Base-by-base conservation (phyloP, 2,113 vertebrate genomes). In the Nycticryphes semicollaris region DNA sequence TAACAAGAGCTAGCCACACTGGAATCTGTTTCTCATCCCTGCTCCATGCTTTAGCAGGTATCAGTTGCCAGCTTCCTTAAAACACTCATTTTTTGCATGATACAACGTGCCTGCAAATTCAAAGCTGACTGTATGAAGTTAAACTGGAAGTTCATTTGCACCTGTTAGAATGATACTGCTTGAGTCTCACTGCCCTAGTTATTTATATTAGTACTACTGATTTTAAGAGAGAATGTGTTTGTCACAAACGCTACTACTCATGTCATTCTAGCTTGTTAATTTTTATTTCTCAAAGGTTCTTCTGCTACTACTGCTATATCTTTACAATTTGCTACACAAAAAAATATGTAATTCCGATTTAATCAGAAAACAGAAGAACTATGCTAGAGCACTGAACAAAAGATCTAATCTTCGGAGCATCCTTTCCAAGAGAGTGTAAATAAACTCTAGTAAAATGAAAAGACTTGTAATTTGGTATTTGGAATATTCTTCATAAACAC, bases 401-500 rank as follows among this genome's bases (percentile, higher is more conserved):
- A 97, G 96, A 96, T 50, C 91, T 95, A 97, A 97, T 98, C 96
- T 91, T 96, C 74, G 54, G 31, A 96, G 92, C 41, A 15, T 83
- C 97, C 94, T 97, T 98, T 97, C 97, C 94, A 95, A 97, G 87
- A 62, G 43, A 97, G 73, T 95, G 93, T 97, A 98, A 97, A 97
- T 97, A 97, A 97, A 97, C 96, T 96, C 89, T 64, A 96, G 95
- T 97, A 97, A 97, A 98, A 96, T 96, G 95, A 98, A 98, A 98
- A 97, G 93, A 72, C 95, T 94, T 84, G 37, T 98, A 98, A 98
- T 98, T 98, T 98, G 78, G 84, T 97, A 98, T 98, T 98, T 98
- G 97, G 95, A 97, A 97, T 96, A 97, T 94, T 96, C 95, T 95
- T 97, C 96, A 98, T 98, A 98, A 98, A 98, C 94, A 98, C 82